Conservation (phyloP, 1,140 invertebrate genomes). For the Camponotus floridanus region DNA sequence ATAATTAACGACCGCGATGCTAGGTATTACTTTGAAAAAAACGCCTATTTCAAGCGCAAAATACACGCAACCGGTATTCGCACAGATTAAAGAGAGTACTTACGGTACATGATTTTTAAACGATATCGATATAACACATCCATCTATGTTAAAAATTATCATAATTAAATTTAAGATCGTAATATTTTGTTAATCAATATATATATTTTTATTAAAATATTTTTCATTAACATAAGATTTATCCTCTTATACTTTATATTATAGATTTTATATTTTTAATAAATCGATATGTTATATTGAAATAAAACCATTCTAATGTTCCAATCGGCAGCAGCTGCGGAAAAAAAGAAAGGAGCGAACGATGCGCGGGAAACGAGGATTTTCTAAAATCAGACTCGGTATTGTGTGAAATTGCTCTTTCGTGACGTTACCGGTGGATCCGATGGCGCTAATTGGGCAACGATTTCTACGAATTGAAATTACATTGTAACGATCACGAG, state of each 20-base stretch:
- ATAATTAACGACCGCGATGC: constrained; percentile 37
- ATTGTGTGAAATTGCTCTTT: constrained; percentile 15
- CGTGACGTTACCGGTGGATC: neutral
- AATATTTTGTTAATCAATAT: no score
- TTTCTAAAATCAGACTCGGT: constrained; percentile 18
- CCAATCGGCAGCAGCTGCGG: neutral
- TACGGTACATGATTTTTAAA: constrained; percentile 9
- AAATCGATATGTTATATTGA: neutral
- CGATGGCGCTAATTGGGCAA: constrained; percentile 24
- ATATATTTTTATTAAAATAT: no score
- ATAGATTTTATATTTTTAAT: neutral
- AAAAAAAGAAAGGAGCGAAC: neutral
- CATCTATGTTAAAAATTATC: neutral
- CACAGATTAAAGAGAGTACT: neutral
- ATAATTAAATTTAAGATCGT: neutral
- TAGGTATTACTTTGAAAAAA: constrained; percentile 31
- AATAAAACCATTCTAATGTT: neutral
- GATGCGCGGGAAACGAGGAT: neutral
- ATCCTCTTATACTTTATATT: no score
- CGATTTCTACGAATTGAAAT: constrained; percentile 55
- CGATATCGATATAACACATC: neutral
- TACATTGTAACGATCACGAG: constrained; percentile 63
- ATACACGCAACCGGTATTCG: constrained; percentile 19
- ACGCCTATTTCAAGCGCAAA: neutral
- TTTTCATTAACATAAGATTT: no score